Base-by-base conservation (phyloP, 2,888 invertebrate genomes). In the Drosophila anomelani region DNA sequence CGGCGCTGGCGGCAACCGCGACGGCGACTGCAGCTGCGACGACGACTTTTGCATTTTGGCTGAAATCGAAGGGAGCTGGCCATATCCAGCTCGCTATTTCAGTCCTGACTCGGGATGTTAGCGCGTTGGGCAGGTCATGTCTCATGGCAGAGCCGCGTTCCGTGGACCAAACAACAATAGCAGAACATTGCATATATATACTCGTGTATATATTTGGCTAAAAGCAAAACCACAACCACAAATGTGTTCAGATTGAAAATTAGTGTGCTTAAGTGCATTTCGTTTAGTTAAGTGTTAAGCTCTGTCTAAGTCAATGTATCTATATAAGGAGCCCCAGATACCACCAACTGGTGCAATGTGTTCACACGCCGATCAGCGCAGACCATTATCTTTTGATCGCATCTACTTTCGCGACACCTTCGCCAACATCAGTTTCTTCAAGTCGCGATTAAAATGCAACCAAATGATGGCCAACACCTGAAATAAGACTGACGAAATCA, bases 31-130 rank as follows among this genome's bases (percentile, higher is more conserved):
- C 71, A 20, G 55, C 80, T 20, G 55, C 60, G 9, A 47, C 67
- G 34, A 29, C 29, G 29, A 29, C 29, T 29, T 44, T 55, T 71
- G 59, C 53, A 39, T 32, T 32, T 58, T 73, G 76, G 78, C 77
- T 81, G 76, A 74, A 77, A 79, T 80, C 75, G 88, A 77, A 78
- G 76, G 72, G 73, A 69, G 61, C 70, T 75, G 76, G 79, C 64
- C 51, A 23, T 23, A 15, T 53, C 36, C 23, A 38, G 61, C 44
- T 44, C 51, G 64, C 61, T 41, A 36, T 80, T 89, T 91, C 91
- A 92, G 92, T 92, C 92, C 92, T 92, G 92, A 91, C 92, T 92
- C 92, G 92, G 92, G 92, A 91, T 92, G 92, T 92, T 92, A 89
- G 88, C 91, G 91, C 91, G 92, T 92, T 92, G 91, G 92, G 92